Conservation (phyloP, 2,888 invertebrate species). For the Mantis religiosa region DNA sequence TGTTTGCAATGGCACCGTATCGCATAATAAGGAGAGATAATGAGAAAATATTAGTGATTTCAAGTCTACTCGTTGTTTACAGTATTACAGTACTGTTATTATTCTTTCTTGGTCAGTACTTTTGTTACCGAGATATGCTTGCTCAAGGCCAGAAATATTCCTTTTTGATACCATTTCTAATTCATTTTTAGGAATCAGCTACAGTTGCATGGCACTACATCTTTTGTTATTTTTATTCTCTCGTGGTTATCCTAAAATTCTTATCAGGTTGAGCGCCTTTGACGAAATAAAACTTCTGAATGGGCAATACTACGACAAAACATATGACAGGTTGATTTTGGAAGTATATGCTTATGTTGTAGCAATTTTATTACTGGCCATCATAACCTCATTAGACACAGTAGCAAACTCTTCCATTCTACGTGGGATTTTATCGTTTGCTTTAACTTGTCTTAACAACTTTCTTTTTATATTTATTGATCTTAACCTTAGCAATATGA, state of each 20-base stretch:
- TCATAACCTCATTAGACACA: not conserved
- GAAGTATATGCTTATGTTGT: not conserved
- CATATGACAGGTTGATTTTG: not conserved
- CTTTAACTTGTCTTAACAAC: too few relatives aligned
- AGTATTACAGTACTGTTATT: too few relatives aligned
- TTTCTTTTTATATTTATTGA: not conserved
- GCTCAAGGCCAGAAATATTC: rapidly evolving
- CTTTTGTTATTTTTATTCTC: not conserved
- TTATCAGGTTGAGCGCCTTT: not conserved
- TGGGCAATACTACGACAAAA: not conserved
- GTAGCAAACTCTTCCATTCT: too few relatives aligned
- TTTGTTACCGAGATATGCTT: too few relatives aligned
- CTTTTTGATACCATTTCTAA: too few relatives aligned
- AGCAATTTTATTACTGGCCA: not conserved
- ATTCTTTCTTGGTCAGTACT: too few relatives aligned
- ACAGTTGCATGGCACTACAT: not conserved
- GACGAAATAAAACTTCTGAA: not conserved
- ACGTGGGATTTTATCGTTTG: too few relatives aligned
- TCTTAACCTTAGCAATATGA: not conserved
- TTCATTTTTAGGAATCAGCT: too few relatives aligned
- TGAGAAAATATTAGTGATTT: too few relatives aligned
- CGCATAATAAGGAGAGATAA: too few relatives aligned
- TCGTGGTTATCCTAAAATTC: not conserved
- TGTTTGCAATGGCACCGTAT: too few relatives aligned
- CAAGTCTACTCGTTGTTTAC: too few relatives aligned